A percentile compares a stretch with the other conserved stretches of the same genome.
Conservation (phyloP, 2,888 invertebrate species). For the Drosophila yooni region DNA sequence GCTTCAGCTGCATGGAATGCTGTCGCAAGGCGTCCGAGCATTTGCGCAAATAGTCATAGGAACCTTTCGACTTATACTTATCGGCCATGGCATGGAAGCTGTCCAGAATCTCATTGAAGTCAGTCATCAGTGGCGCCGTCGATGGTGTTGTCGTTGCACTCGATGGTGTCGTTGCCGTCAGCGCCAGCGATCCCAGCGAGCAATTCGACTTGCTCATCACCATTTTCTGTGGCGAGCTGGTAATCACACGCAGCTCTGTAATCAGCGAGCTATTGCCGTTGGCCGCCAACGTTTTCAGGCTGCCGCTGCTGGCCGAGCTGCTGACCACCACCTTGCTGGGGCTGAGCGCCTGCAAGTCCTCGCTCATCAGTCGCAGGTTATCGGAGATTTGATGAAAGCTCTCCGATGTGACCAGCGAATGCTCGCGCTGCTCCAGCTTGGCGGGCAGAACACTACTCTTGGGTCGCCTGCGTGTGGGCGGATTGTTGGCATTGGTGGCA, state of each 20-base stretch:
- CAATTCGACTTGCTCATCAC: constrained; percentile 69
- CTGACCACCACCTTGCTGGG: constrained; percentile 78
- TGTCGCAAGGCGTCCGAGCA: constrained; percentile 85
- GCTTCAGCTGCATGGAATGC: constrained; percentile 83
- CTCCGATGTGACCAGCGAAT: constrained; percentile 83
- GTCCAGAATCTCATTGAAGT: constrained; percentile 85
- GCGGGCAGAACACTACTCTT: constrained; percentile 61
- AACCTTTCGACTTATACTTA: constrained; percentile 84
- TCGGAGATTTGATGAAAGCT: constrained; percentile 85
- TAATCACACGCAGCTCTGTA: constrained; percentile 71
- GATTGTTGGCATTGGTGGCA: background rate
- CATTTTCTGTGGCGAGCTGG: constrained; percentile 75
- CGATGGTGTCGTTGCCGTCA: constrained; percentile 65
- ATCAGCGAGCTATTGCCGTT: constrained; percentile 54
- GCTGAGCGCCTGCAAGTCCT: constrained; percentile 84
- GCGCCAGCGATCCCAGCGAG: constrained; percentile 59
- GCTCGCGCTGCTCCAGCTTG: constrained; percentile 76
- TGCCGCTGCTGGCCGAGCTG: constrained; percentile 73
- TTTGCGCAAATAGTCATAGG: constrained; percentile 84
- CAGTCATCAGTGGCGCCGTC: constrained; percentile 79
- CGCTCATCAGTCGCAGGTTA: constrained; percentile 84
- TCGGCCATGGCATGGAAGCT: constrained; percentile 85
- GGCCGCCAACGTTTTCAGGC: constrained; percentile 66
- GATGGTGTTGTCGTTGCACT: constrained; percentile 81
- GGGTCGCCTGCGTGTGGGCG: constrained; percentile 67